phyloP scores from a whole-genome alignment of 2,797 vertebrate species.

The Leptoclinus maculatus region DNA sequence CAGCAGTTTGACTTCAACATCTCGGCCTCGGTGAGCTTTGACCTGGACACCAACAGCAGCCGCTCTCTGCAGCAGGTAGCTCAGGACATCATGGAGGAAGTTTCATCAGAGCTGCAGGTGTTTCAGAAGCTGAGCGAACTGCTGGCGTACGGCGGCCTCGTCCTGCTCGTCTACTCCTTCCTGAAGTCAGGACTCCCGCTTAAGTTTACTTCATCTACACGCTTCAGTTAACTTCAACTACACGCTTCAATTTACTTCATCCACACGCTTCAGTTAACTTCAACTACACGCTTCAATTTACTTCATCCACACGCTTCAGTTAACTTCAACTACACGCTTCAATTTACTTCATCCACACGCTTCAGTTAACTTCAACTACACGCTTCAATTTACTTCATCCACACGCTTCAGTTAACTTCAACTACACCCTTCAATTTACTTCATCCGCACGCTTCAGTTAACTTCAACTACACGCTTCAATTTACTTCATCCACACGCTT shows the following conservation, averaged over 20 bases:
- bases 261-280: neutral
- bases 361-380: too few relatives aligned
- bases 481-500: neutral
- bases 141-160: constrained; percentile 76
- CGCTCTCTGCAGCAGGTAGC: constrained; percentile 83
- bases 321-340: too few relatives aligned
- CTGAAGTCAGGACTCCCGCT: constrained; percentile 80
- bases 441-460: neutral
- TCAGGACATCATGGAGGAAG: constrained; percentile 82
- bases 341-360: too few relatives aligned
- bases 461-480: neutral
- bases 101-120: constrained; percentile 69
- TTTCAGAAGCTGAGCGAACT: constrained; percentile 58
- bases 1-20: constrained; percentile 92
- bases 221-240: neutral
- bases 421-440: neutral
- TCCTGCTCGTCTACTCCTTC: constrained; percentile 80
- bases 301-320: too few relatives aligned
- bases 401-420: neutral
- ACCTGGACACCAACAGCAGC: constrained; percentile 82
- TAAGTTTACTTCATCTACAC: too few relatives aligned
- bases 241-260: too few relatives aligned
- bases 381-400: too few relatives aligned
- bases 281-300: neutral
- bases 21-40: constrained; percentile 75